Percentiles rank a stretch among this genome's conserved stretches.
Conservation (phyloP, 2,113 vertebrate genomes). For the Thunnus thynnus region DNA sequence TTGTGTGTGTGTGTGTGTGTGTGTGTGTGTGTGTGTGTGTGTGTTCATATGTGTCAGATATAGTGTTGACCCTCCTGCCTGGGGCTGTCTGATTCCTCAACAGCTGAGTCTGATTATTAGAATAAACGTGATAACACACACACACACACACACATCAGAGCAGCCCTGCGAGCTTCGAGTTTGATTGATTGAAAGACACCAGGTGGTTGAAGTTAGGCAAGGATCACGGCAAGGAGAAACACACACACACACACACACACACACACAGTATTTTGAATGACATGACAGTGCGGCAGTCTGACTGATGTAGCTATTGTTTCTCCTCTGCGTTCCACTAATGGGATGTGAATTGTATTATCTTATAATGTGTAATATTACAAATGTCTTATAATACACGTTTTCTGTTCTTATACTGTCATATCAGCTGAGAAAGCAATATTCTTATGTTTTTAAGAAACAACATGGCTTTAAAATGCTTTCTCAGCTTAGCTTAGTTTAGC, state of each 20-base stretch:
- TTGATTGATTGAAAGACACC: constrained; percentile 63
- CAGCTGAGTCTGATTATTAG: constrained; percentile 66
- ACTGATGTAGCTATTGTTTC: constrained; percentile 6
- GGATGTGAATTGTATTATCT: background rate
- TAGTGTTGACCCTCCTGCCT: constrained; percentile 15
- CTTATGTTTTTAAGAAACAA: background rate
- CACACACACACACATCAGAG: constrained; percentile 14
- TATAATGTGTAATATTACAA: background rate
- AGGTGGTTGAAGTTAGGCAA: constrained; percentile 59
- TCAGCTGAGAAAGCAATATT: background rate
- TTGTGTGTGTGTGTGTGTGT: constrained; percentile 6
- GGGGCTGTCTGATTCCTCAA: constrained; percentile 20
- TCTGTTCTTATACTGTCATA: background rate
- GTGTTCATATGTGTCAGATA: background rate
- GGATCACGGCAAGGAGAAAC: constrained; percentile 42
- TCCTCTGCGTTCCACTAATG: background rate
- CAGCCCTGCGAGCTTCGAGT: constrained; percentile 10
- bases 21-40: constrained; percentile 20
- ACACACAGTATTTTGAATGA: constrained; percentile 4
- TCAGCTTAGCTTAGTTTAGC: background rate
- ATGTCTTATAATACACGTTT: background rate
- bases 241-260: background rate
- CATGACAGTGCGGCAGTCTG: constrained; percentile 15
- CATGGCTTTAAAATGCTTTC: background rate
- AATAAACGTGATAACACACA: constrained; percentile 39